Evolutionary conservation across 2,888 invertebrate genomes (phyloP).

Genomic region (Xylophagus ater): DNA sequence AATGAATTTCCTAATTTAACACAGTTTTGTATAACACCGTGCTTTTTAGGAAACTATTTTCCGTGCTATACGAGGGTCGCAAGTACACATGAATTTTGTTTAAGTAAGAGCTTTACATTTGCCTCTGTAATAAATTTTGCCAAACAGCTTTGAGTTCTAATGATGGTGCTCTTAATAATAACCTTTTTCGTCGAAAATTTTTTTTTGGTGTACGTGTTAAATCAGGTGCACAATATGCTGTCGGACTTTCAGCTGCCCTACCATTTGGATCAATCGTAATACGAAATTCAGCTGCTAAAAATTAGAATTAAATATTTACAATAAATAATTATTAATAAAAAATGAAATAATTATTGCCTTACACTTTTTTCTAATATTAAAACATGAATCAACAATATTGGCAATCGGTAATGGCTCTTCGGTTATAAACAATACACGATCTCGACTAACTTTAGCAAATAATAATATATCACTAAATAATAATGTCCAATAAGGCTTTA

Average conservation of each 20-base stretch:
- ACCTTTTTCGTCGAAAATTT: slow-evolving; percentile 51
- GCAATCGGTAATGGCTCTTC: slow-evolving; percentile 73
- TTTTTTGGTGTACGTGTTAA: slow-evolving; percentile 51
- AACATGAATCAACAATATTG: slow-evolving; percentile 71
- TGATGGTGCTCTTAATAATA: slow-evolving; percentile 69
- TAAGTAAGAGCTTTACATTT: slow-evolving; percentile 70
- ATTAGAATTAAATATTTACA: slow-evolving; percentile 1
- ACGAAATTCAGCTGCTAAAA: slow-evolving; percentile 71
- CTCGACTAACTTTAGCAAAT: slow-evolving; percentile 76
- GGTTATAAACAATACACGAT: slow-evolving; percentile 75
- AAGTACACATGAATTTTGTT: neutral
- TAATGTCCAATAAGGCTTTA: slow-evolving; percentile 76
- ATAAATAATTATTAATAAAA: slow-evolving; percentile 1
- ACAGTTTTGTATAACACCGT: no score
- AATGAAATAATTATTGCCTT: slow-evolving; percentile 19
- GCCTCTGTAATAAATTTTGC: slow-evolving; percentile 78
- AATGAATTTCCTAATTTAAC: no score
- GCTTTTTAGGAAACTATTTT: no score
- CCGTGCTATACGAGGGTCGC: no score
- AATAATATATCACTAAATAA: slow-evolving; percentile 74
- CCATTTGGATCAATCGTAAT: slow-evolving; percentile 58
- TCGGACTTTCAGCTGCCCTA: slow-evolving; percentile 55
- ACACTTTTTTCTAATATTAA: slow-evolving; percentile 78
- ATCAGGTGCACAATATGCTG: slow-evolving; percentile 62
- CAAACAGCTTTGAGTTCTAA: slow-evolving; percentile 79